phyloP scores from a whole-genome alignment of 2,888 invertebrate genomes.

The Glyphotaelius pellucidus region DNA sequence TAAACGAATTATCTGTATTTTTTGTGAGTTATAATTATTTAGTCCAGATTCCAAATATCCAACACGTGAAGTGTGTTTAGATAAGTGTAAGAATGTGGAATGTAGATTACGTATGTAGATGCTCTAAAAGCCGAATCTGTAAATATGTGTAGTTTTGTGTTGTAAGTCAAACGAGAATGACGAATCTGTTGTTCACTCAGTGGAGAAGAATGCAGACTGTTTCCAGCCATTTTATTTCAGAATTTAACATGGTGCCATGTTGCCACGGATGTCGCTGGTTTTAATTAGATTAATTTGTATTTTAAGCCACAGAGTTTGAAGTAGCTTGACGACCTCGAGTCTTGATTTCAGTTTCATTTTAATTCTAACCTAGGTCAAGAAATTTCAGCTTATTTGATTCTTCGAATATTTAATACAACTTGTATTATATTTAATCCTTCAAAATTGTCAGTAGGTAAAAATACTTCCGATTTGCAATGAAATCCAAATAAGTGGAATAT shows the following conservation, averaged over 20 bases:
- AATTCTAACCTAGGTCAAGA: no score
- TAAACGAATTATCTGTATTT: background rate
- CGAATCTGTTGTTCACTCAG: background rate
- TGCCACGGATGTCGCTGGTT: background rate
- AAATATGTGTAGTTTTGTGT: background rate
- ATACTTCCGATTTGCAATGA: no score
- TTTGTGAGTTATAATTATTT: background rate
- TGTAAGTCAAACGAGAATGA: background rate
- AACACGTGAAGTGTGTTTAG: background rate
- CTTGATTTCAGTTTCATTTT: no score
- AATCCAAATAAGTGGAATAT: no score
- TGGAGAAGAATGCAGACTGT: background rate
- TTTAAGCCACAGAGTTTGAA: no score
- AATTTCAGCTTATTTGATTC: no score
- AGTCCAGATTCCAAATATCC: background rate
- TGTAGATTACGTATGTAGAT: background rate
- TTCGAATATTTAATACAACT: no score
- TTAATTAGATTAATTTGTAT: background rate
- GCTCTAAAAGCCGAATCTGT: background rate
- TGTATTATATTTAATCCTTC: no score
- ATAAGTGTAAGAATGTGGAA: background rate
- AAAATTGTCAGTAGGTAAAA: no score
- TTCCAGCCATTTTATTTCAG: background rate
- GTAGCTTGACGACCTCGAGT: no score
- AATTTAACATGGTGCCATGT: background rate